Percentiles rank a stretch among this genome's conserved stretches.
Conservation (phyloP, 2,113 vertebrate species). For the Corythaixoides concolor region DNA sequence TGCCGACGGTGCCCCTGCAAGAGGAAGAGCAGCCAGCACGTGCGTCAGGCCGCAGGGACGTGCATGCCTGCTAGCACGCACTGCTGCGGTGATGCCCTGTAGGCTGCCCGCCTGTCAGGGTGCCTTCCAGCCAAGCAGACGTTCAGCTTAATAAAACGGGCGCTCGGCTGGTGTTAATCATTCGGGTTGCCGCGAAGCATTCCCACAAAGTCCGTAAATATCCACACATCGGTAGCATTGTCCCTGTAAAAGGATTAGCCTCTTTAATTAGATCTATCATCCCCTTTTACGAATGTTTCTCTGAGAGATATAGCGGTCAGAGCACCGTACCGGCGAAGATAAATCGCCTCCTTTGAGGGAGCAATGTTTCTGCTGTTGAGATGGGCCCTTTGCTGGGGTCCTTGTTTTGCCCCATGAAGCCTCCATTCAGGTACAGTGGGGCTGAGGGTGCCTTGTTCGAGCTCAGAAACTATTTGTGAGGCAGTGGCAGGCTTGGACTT, state of each 20-base stretch:
- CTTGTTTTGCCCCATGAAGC: constrained; percentile 41
- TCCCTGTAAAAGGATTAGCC: neutral
- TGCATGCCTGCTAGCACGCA: neutral
- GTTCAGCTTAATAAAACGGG: neutral
- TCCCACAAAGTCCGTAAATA: neutral
- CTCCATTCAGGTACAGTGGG: constrained; percentile 56
- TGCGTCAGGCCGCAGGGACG: neutral
- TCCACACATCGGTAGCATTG: neutral
- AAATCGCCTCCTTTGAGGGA: constrained; percentile 55
- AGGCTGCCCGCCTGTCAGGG: neutral
- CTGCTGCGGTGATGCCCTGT: neutral
- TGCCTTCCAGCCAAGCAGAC: neutral
- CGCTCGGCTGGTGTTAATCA: neutral
- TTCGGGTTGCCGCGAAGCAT: neutral
- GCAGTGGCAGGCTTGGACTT: constrained; percentile 56
- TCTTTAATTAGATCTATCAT: neutral
- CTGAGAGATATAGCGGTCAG: neutral
- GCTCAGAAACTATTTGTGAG: constrained; percentile 60
- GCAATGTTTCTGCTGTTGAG: constrained; percentile 11
- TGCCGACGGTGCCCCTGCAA: neutral
- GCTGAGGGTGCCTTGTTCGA: constrained; percentile 53
- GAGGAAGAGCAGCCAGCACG: neutral
- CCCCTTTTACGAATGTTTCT: constrained; percentile 23
- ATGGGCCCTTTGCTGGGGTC: neutral
- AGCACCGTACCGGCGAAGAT: neutral